phyloP scores from a whole-genome alignment of 2,797 vertebrate species.

The Acomys russatus region DNA sequence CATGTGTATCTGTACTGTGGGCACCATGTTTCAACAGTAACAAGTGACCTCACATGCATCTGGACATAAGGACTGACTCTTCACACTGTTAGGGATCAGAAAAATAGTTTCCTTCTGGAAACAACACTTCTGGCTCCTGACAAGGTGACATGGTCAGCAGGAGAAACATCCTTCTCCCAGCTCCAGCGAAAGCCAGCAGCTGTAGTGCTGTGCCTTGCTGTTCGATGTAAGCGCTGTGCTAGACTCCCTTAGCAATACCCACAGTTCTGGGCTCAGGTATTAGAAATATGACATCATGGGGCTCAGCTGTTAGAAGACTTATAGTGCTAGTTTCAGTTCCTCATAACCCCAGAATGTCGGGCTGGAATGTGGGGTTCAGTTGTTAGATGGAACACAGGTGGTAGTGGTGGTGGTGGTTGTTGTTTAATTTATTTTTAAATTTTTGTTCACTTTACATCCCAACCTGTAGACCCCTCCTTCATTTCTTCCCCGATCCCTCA shows the following conservation, averaged over 20 bases:
- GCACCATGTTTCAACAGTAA: neutral
- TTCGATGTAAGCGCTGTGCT: neutral
- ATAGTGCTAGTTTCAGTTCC: neutral
- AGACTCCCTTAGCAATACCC: neutral
- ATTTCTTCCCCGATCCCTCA: too few relatives aligned
- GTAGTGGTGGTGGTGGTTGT: too few relatives aligned
- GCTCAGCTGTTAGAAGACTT: neutral
- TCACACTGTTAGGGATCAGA: neutral
- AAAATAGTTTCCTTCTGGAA: neutral
- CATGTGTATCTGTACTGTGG: neutral
- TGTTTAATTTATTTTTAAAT: too few relatives aligned
- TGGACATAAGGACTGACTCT: neutral
- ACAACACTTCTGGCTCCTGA: constrained; percentile 17
- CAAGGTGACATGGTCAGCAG: constrained; percentile 18
- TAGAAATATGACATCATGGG: neutral
- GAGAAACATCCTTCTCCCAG: neutral
- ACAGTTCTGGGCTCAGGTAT: neutral
- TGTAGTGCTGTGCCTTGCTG: neutral
- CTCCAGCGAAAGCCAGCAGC: neutral
- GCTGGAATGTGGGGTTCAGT: neutral
- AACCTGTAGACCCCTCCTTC: too few relatives aligned
- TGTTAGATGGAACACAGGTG: neutral
- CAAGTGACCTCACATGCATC: neutral
- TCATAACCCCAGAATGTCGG: neutral
- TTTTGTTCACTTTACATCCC: too few relatives aligned